Evolutionary conservation across 2,113 vertebrate species (phyloP).

Genomic region (Lophotis ruficrista): DNA sequence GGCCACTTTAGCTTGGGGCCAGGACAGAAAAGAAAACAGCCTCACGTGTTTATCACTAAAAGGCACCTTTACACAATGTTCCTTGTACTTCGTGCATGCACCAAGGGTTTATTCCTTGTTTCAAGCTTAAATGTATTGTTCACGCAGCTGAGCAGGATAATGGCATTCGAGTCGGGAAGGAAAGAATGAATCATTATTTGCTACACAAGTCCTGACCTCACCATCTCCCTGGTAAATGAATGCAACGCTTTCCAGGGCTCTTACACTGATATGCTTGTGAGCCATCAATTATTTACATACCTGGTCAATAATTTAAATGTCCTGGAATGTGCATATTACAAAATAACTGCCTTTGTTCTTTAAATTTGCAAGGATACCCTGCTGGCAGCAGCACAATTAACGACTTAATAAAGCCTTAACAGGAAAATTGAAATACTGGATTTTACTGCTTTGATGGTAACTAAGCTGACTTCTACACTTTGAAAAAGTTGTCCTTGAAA

Average conservation of each 20-base stretch:
- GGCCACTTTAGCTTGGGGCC: not conserved
- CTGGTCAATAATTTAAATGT: constrained; percentile 80
- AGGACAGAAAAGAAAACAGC: not conserved
- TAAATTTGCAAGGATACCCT: constrained; percentile 25
- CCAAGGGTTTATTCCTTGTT: not conserved
- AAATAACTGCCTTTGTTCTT: constrained; percentile 66
- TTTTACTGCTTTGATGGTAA: constrained; percentile 8
- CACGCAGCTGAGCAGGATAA: not conserved
- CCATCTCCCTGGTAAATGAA: constrained; percentile 45
- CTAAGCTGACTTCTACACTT: not conserved
- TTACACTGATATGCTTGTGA: constrained; percentile 63
- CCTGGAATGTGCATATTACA: constrained; percentile 49
- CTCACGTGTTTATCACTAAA: not conserved
- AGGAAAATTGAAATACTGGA: constrained; percentile 12
- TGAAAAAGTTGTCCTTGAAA: not conserved
- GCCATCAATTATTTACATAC: constrained; percentile 76
- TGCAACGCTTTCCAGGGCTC: constrained; percentile 33
- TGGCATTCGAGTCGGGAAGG: not conserved
- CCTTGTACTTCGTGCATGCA: not conserved
- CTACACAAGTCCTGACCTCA: constrained; percentile 49
- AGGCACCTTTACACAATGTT: not conserved
- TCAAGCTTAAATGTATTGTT: not conserved
- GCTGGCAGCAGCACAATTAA: not conserved
- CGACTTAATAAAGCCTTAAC: constrained; percentile 15
- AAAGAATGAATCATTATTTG: constrained; percentile 60